Base-by-base conservation (phyloP, 2,888 invertebrate species). In the Metalampra italica region DNA sequence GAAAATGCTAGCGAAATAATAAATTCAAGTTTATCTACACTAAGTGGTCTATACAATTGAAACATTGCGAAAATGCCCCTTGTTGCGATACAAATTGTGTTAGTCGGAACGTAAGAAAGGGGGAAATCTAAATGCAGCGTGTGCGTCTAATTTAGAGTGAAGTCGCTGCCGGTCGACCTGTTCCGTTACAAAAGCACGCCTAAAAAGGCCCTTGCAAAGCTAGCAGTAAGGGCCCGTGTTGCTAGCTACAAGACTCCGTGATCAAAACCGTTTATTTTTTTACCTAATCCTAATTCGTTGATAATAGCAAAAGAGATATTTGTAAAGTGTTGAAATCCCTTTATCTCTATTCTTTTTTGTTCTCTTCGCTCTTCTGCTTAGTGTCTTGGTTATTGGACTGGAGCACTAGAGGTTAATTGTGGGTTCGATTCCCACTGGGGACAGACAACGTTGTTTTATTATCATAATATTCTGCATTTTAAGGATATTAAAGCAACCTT, bases 21-120 rank as follows among this genome's bases (percentile, higher is more conserved):
- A 72, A 74, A 74, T 69, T 62, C 68, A 63, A 68, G 69, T 71
- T 67, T 70, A 67, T 69, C 66, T 67, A 54, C 13, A 59, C 64
- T 71, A 71, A 71, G 68, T 70, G 72, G 68, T 56, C 71, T 69
- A 78, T 82, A 81, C 74, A 75, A 81, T 80, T 75, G 76, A 76
- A 75, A 74, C 73, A 75, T 85, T 84, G 82, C 79, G 82, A 81
- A 83, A 83, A 77, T 75, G 62, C 68, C 57, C 74, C 75, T 74
- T 65, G 74, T 79, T 79, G 69, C 76, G 63, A 70, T 79, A 82
- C 82, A 82, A 83, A 82, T 80, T 79, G 78, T 79, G 71, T 68
- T 62, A 60, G 60, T 65, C 66, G 64, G 71, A 74, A 68, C 68
- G 62, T 59, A 76, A 75, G 77, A 78, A 79, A 78, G 73, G 77